Evolutionary conservation across 2,113 vertebrate genomes (phyloP).

Genomic region (Enhydra lutris): DNA sequence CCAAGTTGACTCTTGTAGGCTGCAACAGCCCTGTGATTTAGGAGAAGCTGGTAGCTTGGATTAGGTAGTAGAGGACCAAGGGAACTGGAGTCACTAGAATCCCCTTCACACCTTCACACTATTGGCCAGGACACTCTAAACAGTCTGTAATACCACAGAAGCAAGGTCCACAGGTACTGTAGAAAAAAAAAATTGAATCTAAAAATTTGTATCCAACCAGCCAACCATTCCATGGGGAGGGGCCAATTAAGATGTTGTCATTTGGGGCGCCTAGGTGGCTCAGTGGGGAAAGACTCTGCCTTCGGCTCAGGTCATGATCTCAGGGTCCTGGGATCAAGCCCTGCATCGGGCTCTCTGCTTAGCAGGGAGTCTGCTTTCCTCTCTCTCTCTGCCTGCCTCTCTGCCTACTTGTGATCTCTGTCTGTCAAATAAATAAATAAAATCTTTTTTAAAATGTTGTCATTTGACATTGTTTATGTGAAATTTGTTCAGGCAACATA

Average conservation of each 20-base stretch:
- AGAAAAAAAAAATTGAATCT: background rate
- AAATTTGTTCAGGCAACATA: background rate
- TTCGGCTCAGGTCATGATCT: no score
- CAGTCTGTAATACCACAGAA: background rate
- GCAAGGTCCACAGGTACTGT: background rate
- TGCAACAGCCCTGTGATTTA: background rate
- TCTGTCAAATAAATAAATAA: no score
- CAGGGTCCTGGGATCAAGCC: no score
- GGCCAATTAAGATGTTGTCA: no score
- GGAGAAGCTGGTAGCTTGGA: background rate
- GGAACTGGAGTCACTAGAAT: background rate
- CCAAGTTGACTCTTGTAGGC: background rate
- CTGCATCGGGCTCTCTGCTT: no score
- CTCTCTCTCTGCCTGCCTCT: no score
- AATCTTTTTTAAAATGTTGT: background rate
- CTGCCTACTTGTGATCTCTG: no score
- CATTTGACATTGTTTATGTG: background rate
- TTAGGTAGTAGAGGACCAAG: background rate
- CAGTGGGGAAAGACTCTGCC: no score
- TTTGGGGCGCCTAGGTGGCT: no score
- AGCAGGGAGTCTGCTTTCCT: no score
- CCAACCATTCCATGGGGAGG: background rate
- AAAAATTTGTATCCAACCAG: background rate
- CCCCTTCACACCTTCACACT: background rate
- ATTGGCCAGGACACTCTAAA: background rate